These are phyloP conservation scores for Meda fulgida DNA, from an alignment of 2,797 vertebrate genomes.

Conservation along the genomic window DNA sequence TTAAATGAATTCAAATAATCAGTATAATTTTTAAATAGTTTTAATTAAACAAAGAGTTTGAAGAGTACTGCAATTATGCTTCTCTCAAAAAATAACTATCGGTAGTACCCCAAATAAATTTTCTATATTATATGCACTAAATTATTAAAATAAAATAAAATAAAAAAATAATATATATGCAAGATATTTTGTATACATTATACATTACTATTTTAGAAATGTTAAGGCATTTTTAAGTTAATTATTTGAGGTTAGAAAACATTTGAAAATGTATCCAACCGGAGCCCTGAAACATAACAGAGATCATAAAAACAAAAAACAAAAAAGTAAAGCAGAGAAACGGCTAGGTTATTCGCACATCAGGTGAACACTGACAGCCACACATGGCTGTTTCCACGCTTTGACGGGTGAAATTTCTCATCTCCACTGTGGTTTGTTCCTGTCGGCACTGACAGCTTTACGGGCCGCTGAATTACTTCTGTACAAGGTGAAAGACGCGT, in stretches of 20 bases:
- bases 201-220: not conserved
- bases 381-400: not conserved
- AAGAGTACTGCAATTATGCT: not conserved
- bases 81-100: not conserved
- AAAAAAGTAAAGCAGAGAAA: not conserved
- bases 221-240: too few relatives aligned
- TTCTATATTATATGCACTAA: not conserved
- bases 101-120: too few relatives aligned
- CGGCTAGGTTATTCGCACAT: not conserved
- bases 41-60: too few relatives aligned
- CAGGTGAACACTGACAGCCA: not conserved
- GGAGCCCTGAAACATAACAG: not conserved
- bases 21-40: not conserved
- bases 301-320: not conserved
- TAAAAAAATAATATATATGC: not conserved
- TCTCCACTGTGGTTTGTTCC: conserved; percentile 1
- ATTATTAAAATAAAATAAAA: not conserved
- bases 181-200: not conserved
- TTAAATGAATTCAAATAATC: not conserved
- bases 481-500: conserved; percentile 31
- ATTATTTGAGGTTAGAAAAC: not conserved
- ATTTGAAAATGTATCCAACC: not conserved
- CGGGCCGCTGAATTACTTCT: conserved; percentile 34
- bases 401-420: conserved; percentile 9
- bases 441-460: conserved; percentile 39